These are phyloP conservation scores for Hemiscyllium ocellatum DNA, from an alignment of 2,113 vertebrate species.

Conservation along the genomic window DNA sequence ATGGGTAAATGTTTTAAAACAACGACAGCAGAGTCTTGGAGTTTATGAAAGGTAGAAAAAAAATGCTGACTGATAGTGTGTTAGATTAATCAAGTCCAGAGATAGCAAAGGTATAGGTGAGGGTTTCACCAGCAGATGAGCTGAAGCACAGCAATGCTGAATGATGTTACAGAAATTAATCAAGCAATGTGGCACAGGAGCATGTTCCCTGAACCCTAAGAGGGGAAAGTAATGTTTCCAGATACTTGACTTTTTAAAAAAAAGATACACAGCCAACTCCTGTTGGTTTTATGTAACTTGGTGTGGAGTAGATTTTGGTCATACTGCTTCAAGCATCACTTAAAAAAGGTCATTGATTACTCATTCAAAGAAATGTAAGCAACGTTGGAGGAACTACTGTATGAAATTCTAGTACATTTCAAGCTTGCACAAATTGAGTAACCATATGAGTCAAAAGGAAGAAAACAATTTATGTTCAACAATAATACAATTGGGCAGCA, in stretches of 20 bases:
- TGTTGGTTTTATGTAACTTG: neutral
- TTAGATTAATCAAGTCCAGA: too few relatives aligned
- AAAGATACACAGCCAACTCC: neutral
- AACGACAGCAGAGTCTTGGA: too few relatives aligned
- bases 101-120: too few relatives aligned
- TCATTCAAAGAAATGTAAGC: neutral
- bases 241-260: neutral
- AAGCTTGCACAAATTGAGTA: neutral
- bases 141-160: too few relatives aligned
- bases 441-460: neutral
- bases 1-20: too few relatives aligned
- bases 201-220: neutral
- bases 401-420: neutral
- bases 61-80: too few relatives aligned
- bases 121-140: too few relatives aligned
- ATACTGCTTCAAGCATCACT: neutral
- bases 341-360: neutral
- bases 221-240: neutral
- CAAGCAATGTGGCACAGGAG: neutral
- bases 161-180: neutral
- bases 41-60: too few relatives aligned
- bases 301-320: neutral
- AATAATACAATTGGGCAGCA: conserved; percentile 2
- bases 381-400: neutral
- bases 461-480: neutral